Evolutionary conservation across 1,140 invertebrate genomes (phyloP), one percentile per base, ranked within the genome.

Genomic region (Telenomus remus): DNA sequence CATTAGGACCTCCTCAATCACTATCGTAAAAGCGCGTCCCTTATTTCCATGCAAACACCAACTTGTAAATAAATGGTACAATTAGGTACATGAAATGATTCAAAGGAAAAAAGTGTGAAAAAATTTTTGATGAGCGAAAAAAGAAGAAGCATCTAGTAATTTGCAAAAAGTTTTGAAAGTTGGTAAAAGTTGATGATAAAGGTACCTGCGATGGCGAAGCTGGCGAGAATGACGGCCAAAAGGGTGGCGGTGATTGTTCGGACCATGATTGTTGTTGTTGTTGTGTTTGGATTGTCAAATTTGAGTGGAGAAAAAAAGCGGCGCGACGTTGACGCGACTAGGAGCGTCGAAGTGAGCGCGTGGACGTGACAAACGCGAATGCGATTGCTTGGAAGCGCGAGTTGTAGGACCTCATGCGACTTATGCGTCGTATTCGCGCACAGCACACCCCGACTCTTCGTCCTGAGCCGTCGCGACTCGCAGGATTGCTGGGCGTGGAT

Each of bases 361-460:
- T 70, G 42, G 65, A 76, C 60, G 73, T 76, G 48, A 60, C 65
- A 66, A 70, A 65, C 60, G 73, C 65, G 65, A 75, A 69, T 75
- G 72, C 51, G 64, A 69, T 60, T 16, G 72, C 54, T 54, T 61
- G 34, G 44, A 10, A 35, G 42, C 55, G 11, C 44, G 48, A 64
- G 54, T 70, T 64, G 55, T 76, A 65, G 60, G 60, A 70, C 64
- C 46, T 64, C 59, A 44, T 59, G 64, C 70, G 56, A 66, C 50
- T 74, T 74, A 27, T 61, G 66, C 61, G 53, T 59, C 60, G 46
- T 6, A 72, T 51, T 61, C 69, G 71, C 71, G 63, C 71, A 66
- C 56, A 49, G 49, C 55, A 60, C 60, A 65, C 61, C 34, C 49
- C 60, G 54, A 65, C 43, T 68, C 57, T 27, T 47, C 39, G 56